phyloP scores from a whole-genome alignment of 1,140 invertebrate genomes.

The Conopomorpha cramerella region DNA sequence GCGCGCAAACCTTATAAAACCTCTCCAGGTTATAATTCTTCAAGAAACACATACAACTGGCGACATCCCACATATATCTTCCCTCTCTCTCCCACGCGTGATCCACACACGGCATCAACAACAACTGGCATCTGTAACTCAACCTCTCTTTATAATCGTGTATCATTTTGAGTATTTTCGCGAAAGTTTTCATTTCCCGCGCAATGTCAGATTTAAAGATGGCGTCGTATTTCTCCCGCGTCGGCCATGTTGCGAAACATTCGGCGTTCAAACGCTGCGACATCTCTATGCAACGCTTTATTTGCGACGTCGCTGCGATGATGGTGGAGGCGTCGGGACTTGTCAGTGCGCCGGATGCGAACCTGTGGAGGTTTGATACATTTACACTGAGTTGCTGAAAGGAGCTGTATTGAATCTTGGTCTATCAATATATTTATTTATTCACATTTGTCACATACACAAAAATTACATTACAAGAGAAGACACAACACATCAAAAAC shows the following conservation, averaged over 20 bases:
- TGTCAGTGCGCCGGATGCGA: conserved; percentile 65
- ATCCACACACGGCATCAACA: conserved; percentile 46
- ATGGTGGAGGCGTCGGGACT: conserved; percentile 64
- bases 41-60: conserved; percentile 67
- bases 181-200: conserved; percentile 66
- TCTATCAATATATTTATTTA: too few relatives aligned
- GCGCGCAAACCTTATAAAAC: conserved; percentile 66
- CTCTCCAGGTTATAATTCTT: conserved; percentile 66
- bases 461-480: too few relatives aligned
- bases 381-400: too few relatives aligned
- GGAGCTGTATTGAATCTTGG: too few relatives aligned
- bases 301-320: conserved; percentile 65
- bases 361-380: too few relatives aligned
- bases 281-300: conserved; percentile 69
- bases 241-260: conserved; percentile 67
- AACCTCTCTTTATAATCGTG: conserved; percentile 68
- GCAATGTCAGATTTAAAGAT: conserved; percentile 65
- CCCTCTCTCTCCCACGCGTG: conserved; percentile 18
- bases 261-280: conserved; percentile 66
- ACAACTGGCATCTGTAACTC: conserved; percentile 66
- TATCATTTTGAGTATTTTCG: conserved; percentile 65
- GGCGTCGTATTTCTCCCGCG: conserved; percentile 65
- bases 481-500: too few relatives aligned
- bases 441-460: too few relatives aligned
- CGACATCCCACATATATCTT: conserved; percentile 66